Conservation (phyloP, 2,797 vertebrate genomes). For the Heteromormyrus szaboi region DNA sequence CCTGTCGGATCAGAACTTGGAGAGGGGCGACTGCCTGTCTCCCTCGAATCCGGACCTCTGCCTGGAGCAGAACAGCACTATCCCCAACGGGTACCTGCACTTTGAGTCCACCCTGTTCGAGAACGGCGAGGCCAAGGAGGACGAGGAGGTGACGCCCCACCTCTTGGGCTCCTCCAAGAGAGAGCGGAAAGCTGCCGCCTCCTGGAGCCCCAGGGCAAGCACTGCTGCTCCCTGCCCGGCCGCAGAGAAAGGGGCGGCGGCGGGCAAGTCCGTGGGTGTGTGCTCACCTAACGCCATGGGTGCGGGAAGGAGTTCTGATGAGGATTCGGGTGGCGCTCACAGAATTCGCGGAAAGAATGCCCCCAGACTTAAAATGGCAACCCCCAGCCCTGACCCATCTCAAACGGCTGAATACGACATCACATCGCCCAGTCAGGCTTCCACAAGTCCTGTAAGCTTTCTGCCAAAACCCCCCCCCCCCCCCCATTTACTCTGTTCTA, state of each 20-base stretch:
- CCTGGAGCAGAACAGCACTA: constrained; percentile 62
- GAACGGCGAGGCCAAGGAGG: constrained; percentile 50
- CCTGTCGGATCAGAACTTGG: constrained; percentile 20
- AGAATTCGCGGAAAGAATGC: constrained; percentile 46
- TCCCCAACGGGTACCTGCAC: constrained; percentile 64
- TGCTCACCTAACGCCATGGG: not conserved
- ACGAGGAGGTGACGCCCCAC: constrained; percentile 7
- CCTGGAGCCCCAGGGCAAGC: constrained; percentile 22
- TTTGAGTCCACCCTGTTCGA: constrained; percentile 71
- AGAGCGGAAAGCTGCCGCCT: not conserved
- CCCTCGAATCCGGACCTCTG: constrained; percentile 66
- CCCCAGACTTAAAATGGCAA: constrained; percentile 48
- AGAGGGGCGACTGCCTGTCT: constrained; percentile 50
- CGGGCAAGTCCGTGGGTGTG: constrained; percentile 7
- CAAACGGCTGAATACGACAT: not conserved
- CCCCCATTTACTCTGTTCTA: not conserved
- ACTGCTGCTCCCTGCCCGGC: not conserved
- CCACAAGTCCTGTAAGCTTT: constrained; percentile 22
- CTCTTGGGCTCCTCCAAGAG: not conserved
- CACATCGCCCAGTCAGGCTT: not conserved
- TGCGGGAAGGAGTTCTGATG: constrained; percentile 46
- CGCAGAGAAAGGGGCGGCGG: constrained; percentile 13
- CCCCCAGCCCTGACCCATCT: constrained; percentile 28
- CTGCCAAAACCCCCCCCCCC: not conserved
- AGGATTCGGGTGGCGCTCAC: constrained; percentile 54